phyloP scores from a whole-genome alignment of 2,797 vertebrate genomes.

The Manis pentadactyla region DNA sequence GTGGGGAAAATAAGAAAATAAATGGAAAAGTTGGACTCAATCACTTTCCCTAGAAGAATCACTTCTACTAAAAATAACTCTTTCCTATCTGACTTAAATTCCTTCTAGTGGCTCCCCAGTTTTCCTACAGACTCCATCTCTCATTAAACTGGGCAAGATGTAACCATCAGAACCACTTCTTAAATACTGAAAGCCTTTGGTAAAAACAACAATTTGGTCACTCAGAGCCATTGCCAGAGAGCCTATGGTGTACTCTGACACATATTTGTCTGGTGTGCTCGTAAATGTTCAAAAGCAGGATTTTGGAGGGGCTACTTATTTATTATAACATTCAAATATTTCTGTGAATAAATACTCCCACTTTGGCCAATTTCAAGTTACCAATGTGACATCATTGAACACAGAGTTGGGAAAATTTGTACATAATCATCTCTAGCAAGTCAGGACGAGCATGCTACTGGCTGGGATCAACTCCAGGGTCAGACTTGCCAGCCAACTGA shows the following conservation, averaged over 20 bases:
- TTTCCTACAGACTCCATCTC: neutral
- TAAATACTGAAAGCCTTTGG: neutral
- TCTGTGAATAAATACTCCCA: neutral
- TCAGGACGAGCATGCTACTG: neutral
- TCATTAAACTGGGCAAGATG: neutral
- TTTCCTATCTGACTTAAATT: neutral
- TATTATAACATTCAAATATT: neutral
- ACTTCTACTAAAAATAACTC: slow-evolving; percentile 25
- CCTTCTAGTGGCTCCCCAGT: neutral
- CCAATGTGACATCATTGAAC: neutral
- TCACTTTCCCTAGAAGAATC: neutral
- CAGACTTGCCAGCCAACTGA: neutral
- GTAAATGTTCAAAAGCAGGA: neutral
- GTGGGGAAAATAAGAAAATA: slow-evolving; percentile 44
- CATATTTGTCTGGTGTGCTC: neutral
- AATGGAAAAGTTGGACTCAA: neutral
- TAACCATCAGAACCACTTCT: neutral
- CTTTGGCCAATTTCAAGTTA: neutral
- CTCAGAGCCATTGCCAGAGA: neutral
- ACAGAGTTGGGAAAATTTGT: neutral
- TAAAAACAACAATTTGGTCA: neutral
- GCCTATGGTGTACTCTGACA: neutral
- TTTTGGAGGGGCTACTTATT: neutral
- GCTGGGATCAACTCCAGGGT: neutral
- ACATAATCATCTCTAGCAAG: neutral